Evolutionary conservation across 2,797 vertebrate genomes (phyloP), one percentile per base, ranked within the genome.

Genomic region (Hemibagrus guttatus): DNA sequence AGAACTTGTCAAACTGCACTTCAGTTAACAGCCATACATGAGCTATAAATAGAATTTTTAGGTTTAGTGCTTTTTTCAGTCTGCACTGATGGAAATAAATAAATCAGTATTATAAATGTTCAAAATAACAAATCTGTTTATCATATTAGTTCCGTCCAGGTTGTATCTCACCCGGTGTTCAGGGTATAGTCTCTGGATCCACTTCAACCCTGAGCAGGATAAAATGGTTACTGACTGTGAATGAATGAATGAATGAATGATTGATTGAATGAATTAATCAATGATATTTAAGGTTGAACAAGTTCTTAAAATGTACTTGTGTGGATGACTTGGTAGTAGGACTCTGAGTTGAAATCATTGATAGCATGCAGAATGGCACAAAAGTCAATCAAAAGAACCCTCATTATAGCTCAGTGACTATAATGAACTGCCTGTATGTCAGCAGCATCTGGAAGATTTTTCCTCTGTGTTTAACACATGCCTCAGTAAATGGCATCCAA

Each of bases 371-470:
- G 13, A 1, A 5, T 64, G 63, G n/a, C 63, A 28, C n/a, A 14
- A n/a, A 64, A 64, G 35, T 64, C 63, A 64, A 64, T 64, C 63
- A 28, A n/a, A n/a, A 64, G 12, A 64, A n/a, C 63, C 63, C n/a
- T 28, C 63, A 12, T 28, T 64, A 64, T 64, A 64, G 12, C 12
- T 28, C 12, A 64, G 1, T 28, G 63, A 28, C n/a, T 64, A 64
- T 64, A 31, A 28, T n/a, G n/a, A n/a, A n/a, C n/a, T n/a, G 13
- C 31, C 64, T 66, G 6, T 66, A 26, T 66, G 12, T 66, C 35
- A 16, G 64, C 64, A 31, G 64, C 64, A 66, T 66, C 64, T 66
- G 64, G 28, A 28, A 66, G 64, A n/a, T 66, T 71, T 71, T 71
- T 71, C 21, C 19, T 26, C 3, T 11, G 2, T 72, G 39, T 46